Evolutionary conservation across 1,140 invertebrate genomes (phyloP), one percentile per base, ranked within the genome.

Genomic region (Pseudomyrmex sp.): DNA sequence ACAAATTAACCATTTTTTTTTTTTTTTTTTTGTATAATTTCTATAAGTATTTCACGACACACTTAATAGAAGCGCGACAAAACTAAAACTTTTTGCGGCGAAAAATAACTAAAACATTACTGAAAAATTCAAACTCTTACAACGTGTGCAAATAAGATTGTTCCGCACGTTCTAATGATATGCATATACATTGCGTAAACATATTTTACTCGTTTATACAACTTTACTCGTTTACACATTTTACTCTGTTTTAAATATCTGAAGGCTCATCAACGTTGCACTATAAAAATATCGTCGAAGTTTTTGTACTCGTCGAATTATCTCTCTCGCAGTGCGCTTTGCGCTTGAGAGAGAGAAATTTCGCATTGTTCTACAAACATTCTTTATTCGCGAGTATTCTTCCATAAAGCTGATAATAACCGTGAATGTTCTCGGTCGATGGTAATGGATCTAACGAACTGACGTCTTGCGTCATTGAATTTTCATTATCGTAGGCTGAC

Each of bases 401-500:
- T 20, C 46, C 20, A 58, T 48, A 35, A 79, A 70, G 44, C 54
- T 79, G 20, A 70, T 59, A 70, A 20, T 44, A 63, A 44, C 76
- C n/a, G 23, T 44, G 66, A 72, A 72, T 59, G 65, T 70, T 79
- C 44, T 61, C 23, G 54, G 23, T 79, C 70, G 18, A n/a, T 18
- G 26, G 20, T 72, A 72, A 26, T 48, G 69, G 46, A 26, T 70
- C 46, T 80, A 80, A 80, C 56, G 44, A 80, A 80, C 56, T 80
- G 54, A 23, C 15, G 54, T 48, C n/a, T 70, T 26, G 54, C 65
- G 65, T 80, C 66, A 50, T 61, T 80, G 76, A 80, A 50, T 72
- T 80, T 80, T 72, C 76, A 79, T 79, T 59, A 79, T 79, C 66
- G 54, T 72, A 59, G 44, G 54, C 62, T 76, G 73, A 83, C 74